Conservation (phyloP, 2,113 vertebrate genomes). For the Puffinus mauretanicus region DNA sequence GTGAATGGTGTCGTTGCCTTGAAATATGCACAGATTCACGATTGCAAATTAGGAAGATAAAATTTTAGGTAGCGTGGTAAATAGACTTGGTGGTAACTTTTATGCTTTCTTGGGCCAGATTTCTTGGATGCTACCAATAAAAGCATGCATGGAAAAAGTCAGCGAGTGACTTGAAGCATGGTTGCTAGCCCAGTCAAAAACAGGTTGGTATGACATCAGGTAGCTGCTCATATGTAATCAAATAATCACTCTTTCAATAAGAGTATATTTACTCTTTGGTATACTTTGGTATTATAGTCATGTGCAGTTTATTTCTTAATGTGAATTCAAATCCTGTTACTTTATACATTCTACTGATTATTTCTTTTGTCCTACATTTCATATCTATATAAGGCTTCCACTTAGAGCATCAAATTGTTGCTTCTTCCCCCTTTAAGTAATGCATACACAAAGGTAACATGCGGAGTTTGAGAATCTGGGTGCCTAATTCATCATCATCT, state of each 20-base stretch:
- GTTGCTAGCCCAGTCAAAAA: background rate
- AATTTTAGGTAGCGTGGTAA: background rate
- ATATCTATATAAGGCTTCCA: background rate
- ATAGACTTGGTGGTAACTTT: background rate
- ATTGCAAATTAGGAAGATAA: background rate
- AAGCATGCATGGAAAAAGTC: background rate
- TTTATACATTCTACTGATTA: background rate
- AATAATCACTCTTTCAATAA: background rate
- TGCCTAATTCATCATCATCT: background rate
- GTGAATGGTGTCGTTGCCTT: fast-evolving
- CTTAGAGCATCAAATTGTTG: background rate
- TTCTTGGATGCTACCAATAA: background rate
- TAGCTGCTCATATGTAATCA: background rate
- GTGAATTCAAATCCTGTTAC: background rate
- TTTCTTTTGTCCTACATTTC: background rate
- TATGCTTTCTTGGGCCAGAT: background rate
- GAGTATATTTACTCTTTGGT: background rate
- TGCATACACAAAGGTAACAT: background rate
- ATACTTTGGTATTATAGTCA: background rate
- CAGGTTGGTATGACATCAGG: background rate
- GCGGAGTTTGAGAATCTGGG: background rate
- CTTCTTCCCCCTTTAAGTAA: background rate
- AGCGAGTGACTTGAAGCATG: background rate
- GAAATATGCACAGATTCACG: background rate
- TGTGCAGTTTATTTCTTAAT: background rate